phyloP scores from a whole-genome alignment of 1,140 invertebrate genomes.

The Hydropsyche tenuis region DNA sequence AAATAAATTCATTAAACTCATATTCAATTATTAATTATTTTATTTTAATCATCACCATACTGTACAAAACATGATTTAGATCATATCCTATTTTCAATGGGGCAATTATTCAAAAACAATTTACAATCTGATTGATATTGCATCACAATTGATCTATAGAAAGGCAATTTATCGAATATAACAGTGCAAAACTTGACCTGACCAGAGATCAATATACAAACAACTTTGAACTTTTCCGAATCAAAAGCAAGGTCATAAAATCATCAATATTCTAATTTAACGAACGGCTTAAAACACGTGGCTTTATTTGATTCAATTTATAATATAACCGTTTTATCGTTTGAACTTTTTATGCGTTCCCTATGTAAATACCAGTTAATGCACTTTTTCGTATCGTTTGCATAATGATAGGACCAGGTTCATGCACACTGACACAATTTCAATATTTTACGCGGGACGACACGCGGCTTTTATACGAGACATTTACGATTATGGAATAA shows the following conservation, averaged over 20 bases:
- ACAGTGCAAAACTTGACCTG: background rate
- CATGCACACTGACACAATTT: conserved; percentile 2
- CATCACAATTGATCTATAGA: conserved; percentile 2
- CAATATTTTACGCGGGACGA: background rate
- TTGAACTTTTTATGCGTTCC: background rate
- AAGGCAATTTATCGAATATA: background rate
- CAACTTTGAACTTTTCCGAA: conserved; percentile 4
- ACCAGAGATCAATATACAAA: conserved; percentile 1
- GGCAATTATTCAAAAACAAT: too few relatives aligned
- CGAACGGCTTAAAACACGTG: background rate
- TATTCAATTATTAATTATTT: too few relatives aligned
- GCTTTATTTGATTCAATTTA: background rate
- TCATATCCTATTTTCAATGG: too few relatives aligned
- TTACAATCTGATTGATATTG: background rate
- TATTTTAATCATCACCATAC: too few relatives aligned
- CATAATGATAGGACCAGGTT: background rate
- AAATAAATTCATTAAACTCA: too few relatives aligned
- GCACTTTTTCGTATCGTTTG: conserved; percentile 8
- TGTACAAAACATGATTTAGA: too few relatives aligned
- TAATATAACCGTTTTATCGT: background rate
- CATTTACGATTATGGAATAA: conserved; percentile 11
- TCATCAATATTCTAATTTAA: conserved; percentile 4
- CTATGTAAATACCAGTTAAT: background rate
- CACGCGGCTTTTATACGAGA: background rate
- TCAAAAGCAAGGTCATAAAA: conserved; percentile 1